A percentile compares a stretch with the other conserved stretches of the same genome.
phyloP scores from a whole-genome alignment of 2,113 vertebrate species.

The Corythornis madagascariensis region DNA sequence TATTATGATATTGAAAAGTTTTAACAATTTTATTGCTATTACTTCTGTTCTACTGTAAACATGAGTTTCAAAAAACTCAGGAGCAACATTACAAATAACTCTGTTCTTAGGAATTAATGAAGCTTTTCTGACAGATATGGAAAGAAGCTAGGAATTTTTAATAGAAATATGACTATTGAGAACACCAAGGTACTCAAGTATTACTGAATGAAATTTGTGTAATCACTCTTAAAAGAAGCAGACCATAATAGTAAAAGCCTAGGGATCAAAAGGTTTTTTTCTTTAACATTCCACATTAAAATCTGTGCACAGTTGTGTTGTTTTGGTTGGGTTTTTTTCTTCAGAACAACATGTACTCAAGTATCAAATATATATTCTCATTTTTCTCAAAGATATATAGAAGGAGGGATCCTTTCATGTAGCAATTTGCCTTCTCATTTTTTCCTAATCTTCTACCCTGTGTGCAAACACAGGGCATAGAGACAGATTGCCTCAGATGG shows the following conservation, averaged over 20 bases:
- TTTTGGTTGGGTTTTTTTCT: too few relatives aligned
- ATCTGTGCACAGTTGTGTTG: neutral
- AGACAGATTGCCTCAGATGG: neutral
- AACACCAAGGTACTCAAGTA: neutral
- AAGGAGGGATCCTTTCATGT: rapidly evolving
- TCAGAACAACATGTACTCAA: neutral
- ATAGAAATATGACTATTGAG: neutral
- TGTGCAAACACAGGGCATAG: neutral
- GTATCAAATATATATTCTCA: neutral
- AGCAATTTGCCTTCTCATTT: neutral
- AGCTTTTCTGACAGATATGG: neutral
- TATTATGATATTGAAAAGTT: neutral
- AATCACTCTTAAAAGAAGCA: neutral
- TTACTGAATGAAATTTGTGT: neutral
- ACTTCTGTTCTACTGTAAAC: neutral
- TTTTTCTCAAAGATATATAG: neutral
- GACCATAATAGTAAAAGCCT: neutral
- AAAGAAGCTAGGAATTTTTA: neutral
- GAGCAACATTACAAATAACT: neutral
- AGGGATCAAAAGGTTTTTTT: neutral
- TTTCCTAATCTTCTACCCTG: neutral
- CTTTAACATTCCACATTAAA: neutral
- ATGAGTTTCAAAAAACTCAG: neutral
- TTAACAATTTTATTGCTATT: neutral
- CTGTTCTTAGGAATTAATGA: neutral